Conservation (phyloP, 2,888 invertebrate species). For the Leptopilina syphax region DNA sequence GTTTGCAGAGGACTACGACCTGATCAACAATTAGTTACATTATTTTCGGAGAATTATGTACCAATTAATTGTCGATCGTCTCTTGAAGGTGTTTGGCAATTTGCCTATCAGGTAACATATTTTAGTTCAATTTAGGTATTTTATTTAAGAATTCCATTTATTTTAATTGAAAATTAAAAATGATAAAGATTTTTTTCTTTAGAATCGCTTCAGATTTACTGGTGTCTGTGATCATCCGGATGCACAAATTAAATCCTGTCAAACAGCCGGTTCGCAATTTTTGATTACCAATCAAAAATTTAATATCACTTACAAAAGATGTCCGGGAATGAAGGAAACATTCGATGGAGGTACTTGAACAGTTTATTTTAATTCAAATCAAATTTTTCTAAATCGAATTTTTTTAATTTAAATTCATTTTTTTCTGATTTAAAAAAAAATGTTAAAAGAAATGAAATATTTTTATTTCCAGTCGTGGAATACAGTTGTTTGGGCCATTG, state of each 20-base stretch:
- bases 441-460: background rate
- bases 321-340: constrained; percentile 92
- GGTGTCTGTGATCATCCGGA: constrained; percentile 94
- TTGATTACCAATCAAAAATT: constrained; percentile 98
- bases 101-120: constrained; percentile 85
- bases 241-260: constrained; percentile 94
- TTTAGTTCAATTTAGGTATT: background rate
- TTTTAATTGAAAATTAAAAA: too few species aligned
- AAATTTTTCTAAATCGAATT: background rate
- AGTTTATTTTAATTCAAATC: background rate
- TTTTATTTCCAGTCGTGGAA: constrained; percentile 83
- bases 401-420: background rate
- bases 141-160: too few species aligned
- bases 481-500: constrained; percentile 96
- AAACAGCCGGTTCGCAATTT: constrained; percentile 96
- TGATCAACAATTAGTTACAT: constrained; percentile 89
- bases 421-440: too few species aligned
- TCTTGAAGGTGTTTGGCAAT: constrained; percentile 97
- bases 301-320: constrained; percentile 94
- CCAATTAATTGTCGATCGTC: constrained; percentile 95
- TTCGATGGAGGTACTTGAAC: constrained; percentile 84
- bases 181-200: constrained; percentile 46
- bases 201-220: constrained; percentile 92
- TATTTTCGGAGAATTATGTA: constrained; percentile 93
- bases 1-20: constrained; percentile 87